Conservation (phyloP, 2,888 invertebrate species). For the Chymomyza caudatula region DNA sequence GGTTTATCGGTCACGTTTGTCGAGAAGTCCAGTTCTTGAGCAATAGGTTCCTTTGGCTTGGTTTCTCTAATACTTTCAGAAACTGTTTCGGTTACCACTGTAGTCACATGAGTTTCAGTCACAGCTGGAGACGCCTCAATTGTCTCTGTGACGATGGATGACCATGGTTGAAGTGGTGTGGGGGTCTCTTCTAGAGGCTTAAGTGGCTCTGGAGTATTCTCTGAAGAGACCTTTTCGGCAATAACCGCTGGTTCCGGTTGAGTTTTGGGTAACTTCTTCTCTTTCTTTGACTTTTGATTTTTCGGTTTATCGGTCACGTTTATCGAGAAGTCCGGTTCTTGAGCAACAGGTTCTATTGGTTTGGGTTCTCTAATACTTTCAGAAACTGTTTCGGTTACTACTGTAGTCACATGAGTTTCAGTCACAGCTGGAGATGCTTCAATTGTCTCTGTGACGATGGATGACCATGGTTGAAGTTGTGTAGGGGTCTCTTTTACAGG, state of each 20-base stretch:
- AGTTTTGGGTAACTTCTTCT: slow-evolving; percentile 15
- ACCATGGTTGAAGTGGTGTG: neutral
- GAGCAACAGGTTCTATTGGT: neutral
- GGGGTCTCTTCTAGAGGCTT: no score
- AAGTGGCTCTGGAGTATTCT: neutral
- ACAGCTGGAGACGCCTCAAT: neutral
- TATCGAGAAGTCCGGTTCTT: neutral
- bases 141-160: neutral
- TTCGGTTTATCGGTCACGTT: neutral
- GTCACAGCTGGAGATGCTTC: neutral
- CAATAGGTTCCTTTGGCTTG: neutral
- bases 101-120: no score
- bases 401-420: neutral
- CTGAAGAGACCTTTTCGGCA: no score
- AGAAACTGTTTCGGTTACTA: neutral
- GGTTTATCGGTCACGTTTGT: neutral
- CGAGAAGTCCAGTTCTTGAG: neutral
- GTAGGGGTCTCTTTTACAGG: neutral
- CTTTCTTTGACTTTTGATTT: slow-evolving; percentile 33
- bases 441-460: slow-evolving; percentile 2
- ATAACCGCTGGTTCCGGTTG: neutral
- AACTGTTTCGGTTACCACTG: neutral
- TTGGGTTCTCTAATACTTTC: neutral
- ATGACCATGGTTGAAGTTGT: neutral
- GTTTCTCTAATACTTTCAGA: neutral